phyloP scores from a whole-genome alignment of 2,113 vertebrate genomes.

The Calcarius ornatus region DNA sequence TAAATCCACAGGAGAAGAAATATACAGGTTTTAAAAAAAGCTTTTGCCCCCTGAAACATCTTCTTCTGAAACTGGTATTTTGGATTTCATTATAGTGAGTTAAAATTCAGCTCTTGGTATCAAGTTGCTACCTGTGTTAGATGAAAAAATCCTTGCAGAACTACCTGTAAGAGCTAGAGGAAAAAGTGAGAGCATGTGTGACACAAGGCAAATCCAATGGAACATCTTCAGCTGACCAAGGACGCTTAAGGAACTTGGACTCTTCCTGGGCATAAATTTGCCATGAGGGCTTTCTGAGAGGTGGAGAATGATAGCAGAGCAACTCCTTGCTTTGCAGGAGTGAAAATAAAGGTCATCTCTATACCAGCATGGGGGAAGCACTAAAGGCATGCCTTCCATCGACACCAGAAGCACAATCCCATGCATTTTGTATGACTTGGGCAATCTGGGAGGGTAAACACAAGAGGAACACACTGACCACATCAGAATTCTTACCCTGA shows the following conservation, averaged over 20 bases:
- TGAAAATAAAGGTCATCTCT: neutral
- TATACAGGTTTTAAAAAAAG: fast-evolving
- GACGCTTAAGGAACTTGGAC: neutral
- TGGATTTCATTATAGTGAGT: neutral
- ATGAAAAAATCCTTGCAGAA: neutral
- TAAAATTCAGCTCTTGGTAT: neutral
- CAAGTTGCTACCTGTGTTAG: neutral
- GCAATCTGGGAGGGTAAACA: neutral
- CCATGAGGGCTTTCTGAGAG: neutral
- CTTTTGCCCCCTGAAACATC: neutral
- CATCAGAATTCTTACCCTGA: neutral
- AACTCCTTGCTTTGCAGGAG: neutral
- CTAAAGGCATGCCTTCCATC: neutral
- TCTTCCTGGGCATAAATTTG: neutral
- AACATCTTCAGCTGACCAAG: neutral
- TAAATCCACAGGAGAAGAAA: neutral
- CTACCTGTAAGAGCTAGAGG: neutral
- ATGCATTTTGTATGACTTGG: neutral
- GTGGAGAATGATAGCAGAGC: neutral
- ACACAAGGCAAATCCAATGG: neutral
- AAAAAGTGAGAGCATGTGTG: neutral
- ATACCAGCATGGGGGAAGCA: neutral
- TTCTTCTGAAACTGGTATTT: neutral
- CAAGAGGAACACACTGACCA: neutral
- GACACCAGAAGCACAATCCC: neutral